Evolutionary conservation across 2,113 vertebrate genomes (phyloP), one percentile per base, ranked within the genome.

Genomic region (Speoplatyrhinus poulsoni): DNA sequence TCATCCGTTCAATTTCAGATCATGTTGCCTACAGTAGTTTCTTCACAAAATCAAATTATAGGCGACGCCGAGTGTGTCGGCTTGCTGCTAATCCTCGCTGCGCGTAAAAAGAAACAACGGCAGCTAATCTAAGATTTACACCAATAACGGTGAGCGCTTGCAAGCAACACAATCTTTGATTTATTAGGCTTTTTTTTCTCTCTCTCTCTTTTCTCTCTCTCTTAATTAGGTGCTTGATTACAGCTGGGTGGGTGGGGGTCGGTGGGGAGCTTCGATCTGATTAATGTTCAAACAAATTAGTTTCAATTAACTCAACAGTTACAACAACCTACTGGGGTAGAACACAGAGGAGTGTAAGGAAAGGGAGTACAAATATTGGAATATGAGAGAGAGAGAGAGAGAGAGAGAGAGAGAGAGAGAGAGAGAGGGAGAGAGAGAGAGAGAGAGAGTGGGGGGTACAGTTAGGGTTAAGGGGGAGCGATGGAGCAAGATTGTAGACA

Each of bases 221-320:
- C 36, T 79, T 86, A 79, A 90, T 91, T 82, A 85, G 65, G 71
- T 71, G 76, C 71, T 78, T 86, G 75, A 86, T 86, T 84, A 83
- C 76, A 72, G n/a, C 74, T 60, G 60, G 9, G 46, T 11, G 56
- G 32, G 53, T 53, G 36, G 46, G 49, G 50, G 46, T 11, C 55
- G 32, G 53, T 53, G 46, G 46, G 53, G 50, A 74, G 72, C n/a
- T 89, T 80, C 77, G 67, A 66, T 70, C 26, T 82, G 81, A 85
- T 88, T 85, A 71, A 62, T 69, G 73, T 67, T 79, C 63, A 73
- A 75, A 77, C 72, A 71, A 85, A 82, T 81, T 59, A 67, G 81
- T 82, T 80, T 81, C 61, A 16, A 67, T 75, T 61, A 85, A 49
- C 57, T 61, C 49, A 62, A 9, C 32, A 6, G 69, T 84, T 75